Base-by-base conservation (phyloP, 2,888 invertebrate genomes). In the Nebria salina region DNA sequence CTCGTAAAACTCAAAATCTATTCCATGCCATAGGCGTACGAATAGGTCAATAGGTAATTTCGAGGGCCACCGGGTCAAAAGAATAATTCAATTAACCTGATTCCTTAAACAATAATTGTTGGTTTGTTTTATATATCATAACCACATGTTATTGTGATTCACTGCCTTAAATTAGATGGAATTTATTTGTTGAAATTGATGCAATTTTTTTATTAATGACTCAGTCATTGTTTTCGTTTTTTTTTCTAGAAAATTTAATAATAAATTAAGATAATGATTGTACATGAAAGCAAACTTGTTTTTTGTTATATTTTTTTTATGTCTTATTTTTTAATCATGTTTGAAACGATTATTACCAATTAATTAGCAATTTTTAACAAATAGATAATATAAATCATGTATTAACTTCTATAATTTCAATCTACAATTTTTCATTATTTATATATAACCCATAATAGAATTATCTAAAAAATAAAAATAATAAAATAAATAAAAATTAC, bases 21-120 rank as follows among this genome's bases (percentile, higher is more conserved):
- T 42, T 25, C 73, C 4, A 73, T 1, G 0, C 20, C 75, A 75
- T n/a, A 75, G 75, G 75, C 75, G 75, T 75, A 25, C 75, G 75
- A 75, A 75, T 75, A 75, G 75, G 75, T 75, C 75, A 75, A 20
- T 75, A 75, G 75, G 75, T 75, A 75, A 75, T 54, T 5, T 8
- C 5, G 73, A 20, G 73, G 42, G n/a, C 73, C 8, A 15, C 73
- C 7, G 75, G 75, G 73, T 43, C 42, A 43, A 75, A 75, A 54
- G 9, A 54, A 25, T 54, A 74, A 74, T 54, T 75, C 15, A 75
- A 75, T 75, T 75, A 75, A 75, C 75, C 75, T 75, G 75, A 64
- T 54, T 75, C 43, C 64, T 54, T 54, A 54, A 8, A 54, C 54
- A 54, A 54, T 54, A 54, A 54, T 13, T 54, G 54, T 54, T 54